A percentile compares a stretch with the other conserved stretches of the same genome.
Conservation (phyloP, 1,140 invertebrate genomes). For the Heliothis subflexa region DNA sequence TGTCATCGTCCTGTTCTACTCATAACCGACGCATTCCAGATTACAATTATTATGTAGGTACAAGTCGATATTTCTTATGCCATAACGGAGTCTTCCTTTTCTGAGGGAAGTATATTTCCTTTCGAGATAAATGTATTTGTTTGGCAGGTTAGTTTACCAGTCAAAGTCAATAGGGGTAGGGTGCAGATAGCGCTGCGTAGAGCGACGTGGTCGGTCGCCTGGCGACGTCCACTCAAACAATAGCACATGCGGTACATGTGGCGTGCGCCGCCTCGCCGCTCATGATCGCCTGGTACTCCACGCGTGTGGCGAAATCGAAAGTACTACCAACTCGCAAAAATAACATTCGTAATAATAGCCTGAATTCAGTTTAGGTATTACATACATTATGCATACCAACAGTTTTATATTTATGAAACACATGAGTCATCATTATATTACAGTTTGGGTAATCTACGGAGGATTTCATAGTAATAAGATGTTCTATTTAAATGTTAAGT, state of each 20-base stretch:
- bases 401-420: constrained; percentile 22
- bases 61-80: background rate
- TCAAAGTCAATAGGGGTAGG: too few relatives aligned
- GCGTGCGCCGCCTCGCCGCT: background rate
- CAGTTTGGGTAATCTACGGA: background rate
- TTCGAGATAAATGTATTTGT: constrained; percentile 7
- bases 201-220: constrained; percentile 1
- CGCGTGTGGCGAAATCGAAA: constrained; percentile 57
- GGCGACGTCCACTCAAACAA: constrained; percentile 40
- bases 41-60: background rate
- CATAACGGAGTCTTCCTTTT: background rate
- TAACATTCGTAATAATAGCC: background rate
- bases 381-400: constrained; percentile 13
- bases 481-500: constrained; percentile 11
- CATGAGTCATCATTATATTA: constrained; percentile 4
- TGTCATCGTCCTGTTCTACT: too few relatives aligned
- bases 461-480: constrained; percentile 4
- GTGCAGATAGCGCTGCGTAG: constrained; percentile 4
- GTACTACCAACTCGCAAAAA: constrained; percentile 30
- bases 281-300: constrained; percentile 20
- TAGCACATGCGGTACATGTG: constrained; percentile 36
- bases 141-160: background rate
- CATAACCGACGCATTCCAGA: too few relatives aligned
- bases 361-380: constrained; percentile 39
- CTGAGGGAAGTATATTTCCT: constrained; percentile 21